Evolutionary conservation across 2,113 vertebrate genomes (phyloP).

Genomic region (Ammodytes marinus): DNA sequence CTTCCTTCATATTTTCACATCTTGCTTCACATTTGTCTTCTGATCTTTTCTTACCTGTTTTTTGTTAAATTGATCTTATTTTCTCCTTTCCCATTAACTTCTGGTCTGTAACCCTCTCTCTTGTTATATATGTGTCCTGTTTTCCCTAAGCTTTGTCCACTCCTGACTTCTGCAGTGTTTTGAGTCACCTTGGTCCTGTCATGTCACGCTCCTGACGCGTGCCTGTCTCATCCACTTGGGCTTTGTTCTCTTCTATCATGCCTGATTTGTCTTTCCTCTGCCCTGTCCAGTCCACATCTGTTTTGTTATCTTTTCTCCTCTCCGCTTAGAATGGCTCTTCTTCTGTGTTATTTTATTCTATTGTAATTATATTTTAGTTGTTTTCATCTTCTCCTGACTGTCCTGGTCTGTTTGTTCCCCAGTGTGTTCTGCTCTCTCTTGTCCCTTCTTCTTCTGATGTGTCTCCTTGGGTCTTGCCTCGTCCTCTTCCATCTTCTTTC

Average conservation of each 20-base stretch:
- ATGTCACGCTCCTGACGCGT: background rate
- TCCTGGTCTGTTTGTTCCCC: background rate
- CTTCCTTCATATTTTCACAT: background rate
- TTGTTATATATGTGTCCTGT: background rate
- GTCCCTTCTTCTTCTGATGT: background rate
- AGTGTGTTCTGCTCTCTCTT: background rate
- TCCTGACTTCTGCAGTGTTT: background rate
- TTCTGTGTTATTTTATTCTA: background rate
- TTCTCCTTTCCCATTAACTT: background rate
- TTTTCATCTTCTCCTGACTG: background rate
- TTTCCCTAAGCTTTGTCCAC: background rate
- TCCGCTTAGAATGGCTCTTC: background rate
- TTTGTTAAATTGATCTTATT: background rate
- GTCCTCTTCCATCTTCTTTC: conserved; percentile 32
- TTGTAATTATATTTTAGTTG: background rate
- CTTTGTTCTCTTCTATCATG: background rate
- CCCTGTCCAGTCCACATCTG: background rate
- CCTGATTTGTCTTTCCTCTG: background rate
- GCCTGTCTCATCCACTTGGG: background rate
- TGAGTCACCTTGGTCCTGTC: background rate
- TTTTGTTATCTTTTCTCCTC: background rate
- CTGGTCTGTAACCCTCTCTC: background rate
- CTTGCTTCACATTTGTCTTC: background rate
- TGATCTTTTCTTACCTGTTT: background rate
- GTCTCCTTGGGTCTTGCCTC: conserved; percentile 29